Conservation (phyloP, 1,140 invertebrate genomes). For the Oryzaephilus surinamensis region DNA sequence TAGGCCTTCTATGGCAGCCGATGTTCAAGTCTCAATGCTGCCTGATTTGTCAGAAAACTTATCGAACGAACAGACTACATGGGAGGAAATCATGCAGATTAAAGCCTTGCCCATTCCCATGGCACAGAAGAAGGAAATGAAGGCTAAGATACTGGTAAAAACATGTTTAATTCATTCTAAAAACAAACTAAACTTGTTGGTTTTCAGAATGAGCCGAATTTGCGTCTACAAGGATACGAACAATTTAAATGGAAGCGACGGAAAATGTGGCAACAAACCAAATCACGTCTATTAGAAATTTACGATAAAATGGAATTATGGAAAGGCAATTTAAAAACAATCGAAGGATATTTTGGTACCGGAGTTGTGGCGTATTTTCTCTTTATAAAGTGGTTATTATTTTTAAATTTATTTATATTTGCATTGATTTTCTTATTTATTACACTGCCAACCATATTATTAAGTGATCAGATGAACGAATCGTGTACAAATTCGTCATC, state of each 20-base stretch:
- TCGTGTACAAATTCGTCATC: background rate
- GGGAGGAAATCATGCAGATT: constrained; percentile 79
- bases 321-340: constrained; percentile 56
- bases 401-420: constrained; percentile 60
- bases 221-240: constrained; percentile 65
- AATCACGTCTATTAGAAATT: constrained; percentile 48
- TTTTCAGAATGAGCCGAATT: constrained; percentile 61
- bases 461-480: constrained; percentile 27
- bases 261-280: constrained; percentile 54
- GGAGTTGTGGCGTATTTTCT: constrained; percentile 71
- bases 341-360: constrained; percentile 71
- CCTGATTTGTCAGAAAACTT: constrained; percentile 69
- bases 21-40: constrained; percentile 61
- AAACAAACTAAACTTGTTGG: constrained; percentile 1
- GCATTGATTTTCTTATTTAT: constrained; percentile 54
- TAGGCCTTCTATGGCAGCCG: constrained; percentile 50
- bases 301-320: constrained; percentile 61
- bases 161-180: constrained; percentile 2
- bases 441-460: constrained; percentile 51
- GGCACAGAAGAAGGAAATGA: constrained; percentile 67
- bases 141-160: constrained; percentile 62
- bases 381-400: constrained; percentile 70
- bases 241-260: constrained; percentile 64
- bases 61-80: constrained; percentile 71
- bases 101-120: constrained; percentile 73